Base-by-base conservation (phyloP, 2,797 vertebrate species). In the Coranthus polyacanthus region DNA sequence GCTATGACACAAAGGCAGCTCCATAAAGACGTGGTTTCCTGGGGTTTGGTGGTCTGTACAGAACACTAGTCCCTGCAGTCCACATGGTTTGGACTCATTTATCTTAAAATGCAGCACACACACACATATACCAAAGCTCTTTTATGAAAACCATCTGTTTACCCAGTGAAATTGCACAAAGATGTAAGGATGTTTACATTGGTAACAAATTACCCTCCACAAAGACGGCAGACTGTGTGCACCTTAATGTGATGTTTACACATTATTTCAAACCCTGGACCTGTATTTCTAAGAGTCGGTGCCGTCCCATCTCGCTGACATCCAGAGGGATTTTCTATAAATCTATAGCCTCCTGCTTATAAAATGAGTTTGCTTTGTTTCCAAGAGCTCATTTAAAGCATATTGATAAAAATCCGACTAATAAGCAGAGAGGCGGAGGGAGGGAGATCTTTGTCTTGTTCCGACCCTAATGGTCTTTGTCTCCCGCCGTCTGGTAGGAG, bases 401-500 rank as follows among this genome's bases (percentile, higher is more conserved):
- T 67, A 9, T 57, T 41, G 78, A 79, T 69, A 53, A 49, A 69
- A 51, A 73, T 75, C 47, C 12, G 43, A 11, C 12, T 53, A 72
- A 65, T 62, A 41, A 62, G 50, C 6, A 43, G 64, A 0, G 1
- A 20, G 49, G 62, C 21, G 20, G 51, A 51, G 73, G 52, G 59
- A 53, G 39, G 49, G 7, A 41, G 65, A 65, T 86, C 72, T 85
- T 15, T 63, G 46, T 75, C 66, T 64, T n/a, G 24, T 12, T 75
- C 16, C 24, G 11, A n/a, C 65, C 68, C 60, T 83, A 81, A 85
- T 78, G 81, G 46, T 16, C 62, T 73, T 20, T 42, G 66, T 78
- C 83, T 78, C 77, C 73, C 5, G 22, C 81, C 69, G 70, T 68
- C 82, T 84, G 78, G n/a, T 66, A 18, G 58, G 59, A 83, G 81